Evolutionary conservation across 2,888 invertebrate species (phyloP).

Genomic region (Ceraclea dissimilis): DNA sequence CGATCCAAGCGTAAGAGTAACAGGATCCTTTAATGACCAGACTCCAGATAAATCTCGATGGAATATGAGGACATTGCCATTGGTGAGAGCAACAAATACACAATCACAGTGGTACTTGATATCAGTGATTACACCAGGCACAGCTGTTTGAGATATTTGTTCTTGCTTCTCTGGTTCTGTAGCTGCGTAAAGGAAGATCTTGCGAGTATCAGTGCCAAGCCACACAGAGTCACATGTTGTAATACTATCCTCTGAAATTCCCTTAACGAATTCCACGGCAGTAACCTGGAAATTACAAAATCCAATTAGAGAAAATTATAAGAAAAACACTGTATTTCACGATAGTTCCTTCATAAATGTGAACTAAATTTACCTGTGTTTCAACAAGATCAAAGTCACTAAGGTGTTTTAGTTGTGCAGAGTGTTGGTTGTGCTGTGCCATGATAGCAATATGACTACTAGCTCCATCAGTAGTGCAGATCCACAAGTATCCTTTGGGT

Average conservation of each 20-base stretch:
- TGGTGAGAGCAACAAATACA: slow-evolving; percentile 80
- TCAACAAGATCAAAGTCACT: slow-evolving; percentile 73
- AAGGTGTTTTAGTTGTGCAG: slow-evolving; percentile 65
- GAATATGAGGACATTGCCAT: slow-evolving; percentile 70
- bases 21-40: slow-evolving; percentile 70
- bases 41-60: slow-evolving; percentile 60
- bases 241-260: slow-evolving; percentile 46
- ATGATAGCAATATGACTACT: slow-evolving; percentile 73
- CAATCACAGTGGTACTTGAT: slow-evolving; percentile 80
- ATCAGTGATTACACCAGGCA: slow-evolving; percentile 64
- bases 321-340: background rate
- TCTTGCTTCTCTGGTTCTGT: slow-evolving; percentile 81
- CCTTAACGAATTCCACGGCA: slow-evolving; percentile 79
- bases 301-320: background rate
- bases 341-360: too few species aligned
- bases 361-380: slow-evolving; percentile 58
- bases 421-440: slow-evolving; percentile 63
- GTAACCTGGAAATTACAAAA: slow-evolving; percentile 46
- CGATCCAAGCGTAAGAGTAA: slow-evolving; percentile 59
- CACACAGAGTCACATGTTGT: slow-evolving; percentile 71
- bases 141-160: slow-evolving; percentile 60
- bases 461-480: slow-evolving; percentile 75
- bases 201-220: slow-evolving; percentile 84
- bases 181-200: slow-evolving; percentile 73
- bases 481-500: slow-evolving; percentile 80